Evolutionary conservation across 2,797 vertebrate genomes (phyloP), one percentile per base, ranked within the genome.

Genomic region (Pseudomugil gertrudae): DNA sequence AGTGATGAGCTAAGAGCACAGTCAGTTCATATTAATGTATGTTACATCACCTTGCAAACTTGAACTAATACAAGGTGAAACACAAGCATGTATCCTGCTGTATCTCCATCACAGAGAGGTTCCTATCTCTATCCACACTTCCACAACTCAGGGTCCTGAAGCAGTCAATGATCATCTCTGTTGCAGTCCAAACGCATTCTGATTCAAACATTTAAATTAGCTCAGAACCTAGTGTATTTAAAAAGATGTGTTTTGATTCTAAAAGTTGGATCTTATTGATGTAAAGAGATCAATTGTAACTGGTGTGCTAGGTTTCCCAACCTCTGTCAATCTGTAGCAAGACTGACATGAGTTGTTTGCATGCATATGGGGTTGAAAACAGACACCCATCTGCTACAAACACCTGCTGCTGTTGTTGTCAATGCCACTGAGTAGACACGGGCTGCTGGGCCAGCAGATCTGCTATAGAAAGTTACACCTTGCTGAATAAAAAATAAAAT

Each of bases 241-340:
- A 72, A 63, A 75, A 82, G 65, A 63, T 72, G 56, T 32, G 40
- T 64, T n/a, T 70, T 47, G 30, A 70, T 58, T 70, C 64, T 67
- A 33, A 58, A 38, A 67, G 15, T 65, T 51, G 21, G 40, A 26
- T 66, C 47, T 56, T 48, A 59, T 62, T 45, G 47, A 53, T 76
- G 68, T 81, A 9, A 72, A 71, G 17, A 54, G 57, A 32, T 80
- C 43, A 74, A 48, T 4, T 32, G 57, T 11, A 1, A 21, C 67
- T 69, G 47, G 66, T 62, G 66, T 55, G 60, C 63, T 29, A 38
- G 35, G 68, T 74, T 75, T 58, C 26, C 50, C 29, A 66, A 50
- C 35, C 30, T 32, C 50, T 5, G 13, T 11, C 23, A 24, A 27
- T 26, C 11, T 48, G 30, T 35, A 48, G 64, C 47, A 26, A 30